Percentiles rank a stretch among this genome's conserved stretches.
Evolutionary conservation across 2,888 invertebrate species (phyloP).

Genomic region (Lucinisca nassula): DNA sequence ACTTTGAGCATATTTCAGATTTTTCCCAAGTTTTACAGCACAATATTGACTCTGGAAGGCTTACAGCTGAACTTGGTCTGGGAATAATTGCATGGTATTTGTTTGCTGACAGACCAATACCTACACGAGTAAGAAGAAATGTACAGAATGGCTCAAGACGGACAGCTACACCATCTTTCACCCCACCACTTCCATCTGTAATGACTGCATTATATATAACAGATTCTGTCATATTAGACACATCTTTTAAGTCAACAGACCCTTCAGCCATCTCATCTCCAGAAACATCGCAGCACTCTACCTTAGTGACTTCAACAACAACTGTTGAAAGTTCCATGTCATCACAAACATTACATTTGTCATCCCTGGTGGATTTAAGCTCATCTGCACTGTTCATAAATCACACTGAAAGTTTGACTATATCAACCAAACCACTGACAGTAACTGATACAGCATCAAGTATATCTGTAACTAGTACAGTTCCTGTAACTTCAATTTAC

Average conservation of each 20-base stretch:
- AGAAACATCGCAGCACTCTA: neutral
- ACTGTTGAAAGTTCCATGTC: too few relatives aligned
- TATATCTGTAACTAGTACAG: too few relatives aligned
- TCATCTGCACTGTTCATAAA: too few relatives aligned
- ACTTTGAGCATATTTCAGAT: slow-evolving; percentile 46
- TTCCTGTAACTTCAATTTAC: too few relatives aligned
- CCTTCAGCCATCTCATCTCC: neutral
- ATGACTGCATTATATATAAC: neutral
- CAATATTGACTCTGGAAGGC: slow-evolving; percentile 59
- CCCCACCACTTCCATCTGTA: slow-evolving; percentile 31
- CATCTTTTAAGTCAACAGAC: neutral
- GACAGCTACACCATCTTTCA: slow-evolving; percentile 51
- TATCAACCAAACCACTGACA: too few relatives aligned
- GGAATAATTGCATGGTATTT: slow-evolving; percentile 62
- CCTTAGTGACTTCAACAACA: too few relatives aligned
- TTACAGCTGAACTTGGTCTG: slow-evolving; percentile 39
- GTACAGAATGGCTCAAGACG: slow-evolving; percentile 22
- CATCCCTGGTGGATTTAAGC: too few relatives aligned
- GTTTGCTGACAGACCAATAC: slow-evolving; percentile 42
- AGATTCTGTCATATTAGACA: neutral
- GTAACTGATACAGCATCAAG: too few relatives aligned
- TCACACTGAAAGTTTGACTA: too few relatives aligned
- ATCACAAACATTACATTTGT: too few relatives aligned
- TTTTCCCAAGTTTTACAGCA: slow-evolving; percentile 62
- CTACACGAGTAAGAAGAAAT: slow-evolving; percentile 40